A percentile compares a stretch with the other conserved stretches of the same genome.
Conservation (phyloP, 2,113 vertebrate species). For the Pluvianellus socialis region DNA sequence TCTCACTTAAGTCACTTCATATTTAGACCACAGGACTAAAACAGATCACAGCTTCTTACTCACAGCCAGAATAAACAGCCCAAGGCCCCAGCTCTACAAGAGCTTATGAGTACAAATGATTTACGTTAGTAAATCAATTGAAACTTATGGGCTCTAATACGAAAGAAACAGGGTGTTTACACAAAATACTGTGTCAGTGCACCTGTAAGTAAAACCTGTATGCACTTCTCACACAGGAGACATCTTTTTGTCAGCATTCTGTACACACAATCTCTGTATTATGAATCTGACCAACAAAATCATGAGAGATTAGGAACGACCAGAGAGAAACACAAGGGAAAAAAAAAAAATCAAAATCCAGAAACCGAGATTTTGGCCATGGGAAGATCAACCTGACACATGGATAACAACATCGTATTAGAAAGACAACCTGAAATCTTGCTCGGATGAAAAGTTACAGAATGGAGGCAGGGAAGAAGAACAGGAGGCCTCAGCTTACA, state of each 20-base stretch:
- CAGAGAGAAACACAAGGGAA: background rate
- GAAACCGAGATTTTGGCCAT: background rate
- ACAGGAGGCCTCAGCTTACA: background rate
- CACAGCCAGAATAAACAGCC: background rate
- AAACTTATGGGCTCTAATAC: background rate
- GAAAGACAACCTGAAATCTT: background rate
- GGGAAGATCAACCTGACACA: background rate
- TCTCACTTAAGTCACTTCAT: background rate
- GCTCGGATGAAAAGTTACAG: background rate
- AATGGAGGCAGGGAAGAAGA: background rate
- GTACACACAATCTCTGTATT: background rate
- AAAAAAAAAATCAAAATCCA: background rate
- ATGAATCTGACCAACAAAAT: background rate
- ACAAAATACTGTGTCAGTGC: background rate
- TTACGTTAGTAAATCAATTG: background rate
- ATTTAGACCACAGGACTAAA: background rate
- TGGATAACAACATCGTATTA: fast-evolving
- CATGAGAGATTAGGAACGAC: background rate
- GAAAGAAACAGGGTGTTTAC: background rate
- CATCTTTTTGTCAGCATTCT: background rate
- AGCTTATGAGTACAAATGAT: background rate
- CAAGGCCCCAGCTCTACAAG: background rate
- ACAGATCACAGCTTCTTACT: background rate
- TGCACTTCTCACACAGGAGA: background rate
- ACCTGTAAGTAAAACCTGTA: background rate